Base-by-base conservation (phyloP, 2,797 vertebrate species). In the Ptychobarbus kaznakovi region DNA sequence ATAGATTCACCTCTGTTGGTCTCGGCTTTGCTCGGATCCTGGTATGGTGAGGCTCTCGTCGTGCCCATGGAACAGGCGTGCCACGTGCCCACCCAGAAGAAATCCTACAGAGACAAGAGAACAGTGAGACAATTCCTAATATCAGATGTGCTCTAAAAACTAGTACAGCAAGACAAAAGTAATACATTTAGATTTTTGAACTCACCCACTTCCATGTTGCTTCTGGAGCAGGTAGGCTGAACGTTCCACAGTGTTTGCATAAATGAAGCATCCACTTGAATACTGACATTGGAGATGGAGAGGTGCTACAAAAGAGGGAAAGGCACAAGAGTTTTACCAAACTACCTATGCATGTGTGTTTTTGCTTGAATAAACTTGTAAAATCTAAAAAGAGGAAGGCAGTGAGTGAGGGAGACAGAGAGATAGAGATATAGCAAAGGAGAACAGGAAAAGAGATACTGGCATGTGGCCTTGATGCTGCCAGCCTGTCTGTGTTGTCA, bases 161-260 rank as follows among this genome's bases (percentile, higher is more conserved):
- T 25, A 78, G 7, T 20, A 49, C 22, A 72, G 9, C 32, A 40
- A 46, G 22, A 73, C 42, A 74, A 38, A 74, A 58, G 18, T 35
- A 63, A 38, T 32, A 74, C 32, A 40, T 40, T 61, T 35, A 0
- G 28, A 35, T 40, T 75, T 61, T 28, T 35, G 44, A 58, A 92
- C 95, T 92, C 93, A 97, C 98, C 98, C 94, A 99, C 97, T 82
- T 96, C 95, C 87, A 98, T 92, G 91, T 91, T 97, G 92, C 98
- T 98, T 87, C 97, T 97, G 51, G 98, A 99, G 92, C 97, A 98
- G 2, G 97, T 99, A 73, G 98, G 98, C 92, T 99, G 98, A 80
- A 99, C 98, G 32, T 99, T 99, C 98, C 98, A 99, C 82, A 99
- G 94, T 0, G 98, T 99, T 90, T 99, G 98, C 97, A 99, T 98